Percentiles rank a stretch among this genome's conserved stretches.
Evolutionary conservation across 37 sponge, comb jelly and placozoan genomes (phyloP).

Genomic region (Geodia barretti): DNA sequence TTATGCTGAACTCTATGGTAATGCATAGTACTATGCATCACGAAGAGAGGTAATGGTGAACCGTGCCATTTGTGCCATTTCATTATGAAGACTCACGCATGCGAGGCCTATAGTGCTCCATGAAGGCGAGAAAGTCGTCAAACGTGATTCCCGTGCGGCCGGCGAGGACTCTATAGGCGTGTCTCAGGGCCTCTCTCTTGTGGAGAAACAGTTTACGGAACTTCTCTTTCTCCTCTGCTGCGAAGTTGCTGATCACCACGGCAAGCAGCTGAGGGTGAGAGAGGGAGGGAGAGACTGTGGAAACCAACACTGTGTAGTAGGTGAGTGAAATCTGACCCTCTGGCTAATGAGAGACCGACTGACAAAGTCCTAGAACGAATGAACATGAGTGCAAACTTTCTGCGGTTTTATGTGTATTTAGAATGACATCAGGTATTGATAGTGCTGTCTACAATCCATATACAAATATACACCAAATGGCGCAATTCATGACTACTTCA

Average conservation of each 20-base stretch:
- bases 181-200: slow-evolving; percentile 58
- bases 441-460: no score
- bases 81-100: slow-evolving; percentile 43
- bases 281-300: neutral
- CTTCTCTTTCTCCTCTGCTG: slow-evolving; percentile 59
- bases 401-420: no score
- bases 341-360: no score
- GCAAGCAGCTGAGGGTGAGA: slow-evolving; percentile 56
- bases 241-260: slow-evolving; percentile 77
- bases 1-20: no score
- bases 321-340: neutral
- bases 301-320: neutral
- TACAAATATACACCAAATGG: no score
- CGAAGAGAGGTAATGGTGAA: no score
- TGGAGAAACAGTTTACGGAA: slow-evolving; percentile 67
- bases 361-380: neutral
- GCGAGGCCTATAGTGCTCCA: slow-evolving; percentile 60
- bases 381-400: neutral
- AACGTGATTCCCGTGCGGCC: slow-evolving; percentile 21
- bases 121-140: slow-evolving; percentile 62
- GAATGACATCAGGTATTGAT: neutral
- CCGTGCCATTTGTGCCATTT: no score
- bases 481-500: no score
- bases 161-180: slow-evolving; percentile 44
- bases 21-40: no score